Evolutionary conservation across 1,140 invertebrate species (phyloP).

Genomic region (Drosophila melanica): DNA sequence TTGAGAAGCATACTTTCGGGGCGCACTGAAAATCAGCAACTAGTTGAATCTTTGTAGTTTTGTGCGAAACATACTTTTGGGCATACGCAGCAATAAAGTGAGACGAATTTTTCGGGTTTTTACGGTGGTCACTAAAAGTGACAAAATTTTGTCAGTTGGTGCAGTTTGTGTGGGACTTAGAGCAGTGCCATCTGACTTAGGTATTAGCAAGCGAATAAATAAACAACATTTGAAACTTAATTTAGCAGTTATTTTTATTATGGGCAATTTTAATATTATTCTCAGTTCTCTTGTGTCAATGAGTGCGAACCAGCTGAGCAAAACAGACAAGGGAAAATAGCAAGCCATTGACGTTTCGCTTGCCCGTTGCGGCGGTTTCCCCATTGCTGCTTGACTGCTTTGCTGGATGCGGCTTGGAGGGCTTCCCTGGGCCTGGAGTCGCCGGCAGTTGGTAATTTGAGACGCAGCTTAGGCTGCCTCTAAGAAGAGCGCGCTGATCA

Average conservation of each 20-base stretch:
- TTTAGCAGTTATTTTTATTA: background rate
- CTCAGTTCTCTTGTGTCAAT: conserved; percentile 13
- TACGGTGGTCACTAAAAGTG: conserved; percentile 3
- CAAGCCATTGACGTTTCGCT: conserved; percentile 25
- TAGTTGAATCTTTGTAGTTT: background rate
- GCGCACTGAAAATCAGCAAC: background rate
- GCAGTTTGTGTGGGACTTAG: too few species aligned
- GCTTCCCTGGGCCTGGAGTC: conserved; percentile 29
- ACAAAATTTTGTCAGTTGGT: background rate
- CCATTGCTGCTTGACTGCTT: conserved; percentile 43
- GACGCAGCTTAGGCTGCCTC: conserved; percentile 47
- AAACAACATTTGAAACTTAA: too few species aligned
- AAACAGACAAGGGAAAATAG: conserved; percentile 43
- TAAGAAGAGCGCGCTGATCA: background rate
- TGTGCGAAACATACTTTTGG: background rate
- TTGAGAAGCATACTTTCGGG: conserved; percentile 4
- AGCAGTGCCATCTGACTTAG: too few species aligned
- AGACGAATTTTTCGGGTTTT: background rate
- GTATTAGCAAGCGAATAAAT: too few species aligned
- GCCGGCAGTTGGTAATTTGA: conserved; percentile 54
- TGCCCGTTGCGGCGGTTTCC: conserved; percentile 48
- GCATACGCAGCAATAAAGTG: background rate
- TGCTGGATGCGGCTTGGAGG: conserved; percentile 39
- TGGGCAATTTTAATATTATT: background rate
- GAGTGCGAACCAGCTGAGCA: conserved; percentile 48